These are phyloP conservation scores for Hyposoter dolosus DNA, from an alignment of 2,888 invertebrate species.

Conservation along the genomic window DNA sequence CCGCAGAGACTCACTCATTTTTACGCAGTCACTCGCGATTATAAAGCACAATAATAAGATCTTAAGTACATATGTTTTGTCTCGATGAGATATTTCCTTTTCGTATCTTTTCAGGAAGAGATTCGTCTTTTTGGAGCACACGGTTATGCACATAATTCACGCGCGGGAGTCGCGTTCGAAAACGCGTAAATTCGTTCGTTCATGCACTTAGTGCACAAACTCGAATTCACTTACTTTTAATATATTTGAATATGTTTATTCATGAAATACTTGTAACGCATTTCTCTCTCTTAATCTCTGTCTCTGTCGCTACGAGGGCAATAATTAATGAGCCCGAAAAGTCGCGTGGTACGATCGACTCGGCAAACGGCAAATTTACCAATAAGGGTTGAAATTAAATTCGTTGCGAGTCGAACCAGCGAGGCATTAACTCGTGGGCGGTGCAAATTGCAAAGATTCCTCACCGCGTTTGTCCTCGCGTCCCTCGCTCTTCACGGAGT, in stretches of 20 bases:
- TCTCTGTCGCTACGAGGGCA: background rate
- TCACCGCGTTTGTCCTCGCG: conserved; percentile 56
- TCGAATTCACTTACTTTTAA: conserved; percentile 3
- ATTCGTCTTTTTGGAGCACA: conserved; percentile 55
- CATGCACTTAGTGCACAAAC: conserved; percentile 14
- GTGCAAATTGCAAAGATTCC: conserved; percentile 67
- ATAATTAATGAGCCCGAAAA: conserved; percentile 25
- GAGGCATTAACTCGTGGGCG: conserved; percentile 69
- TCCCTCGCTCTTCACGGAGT: conserved; percentile 60
- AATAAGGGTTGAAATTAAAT: conserved; percentile 40
- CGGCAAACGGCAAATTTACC: conserved; percentile 36
- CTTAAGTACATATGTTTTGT: conserved; percentile 56
- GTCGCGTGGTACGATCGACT: conserved; percentile 39
- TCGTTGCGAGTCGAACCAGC: conserved; percentile 42
- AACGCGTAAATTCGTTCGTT: background rate
- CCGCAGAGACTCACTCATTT: conserved; percentile 29
- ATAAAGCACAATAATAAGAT: conserved; percentile 58
- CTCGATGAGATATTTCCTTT: conserved; percentile 26
- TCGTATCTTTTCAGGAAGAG: conserved; percentile 53
- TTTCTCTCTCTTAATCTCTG: background rate
- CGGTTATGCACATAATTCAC: conserved; percentile 30
- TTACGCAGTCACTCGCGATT: conserved; percentile 55
- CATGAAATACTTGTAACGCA: conserved; percentile 11
- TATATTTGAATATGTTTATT: background rate
- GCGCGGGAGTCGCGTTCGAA: conserved; percentile 15